Evolutionary conservation across 2,888 invertebrate species (phyloP).

Genomic region (Malthinus flaveolus): DNA sequence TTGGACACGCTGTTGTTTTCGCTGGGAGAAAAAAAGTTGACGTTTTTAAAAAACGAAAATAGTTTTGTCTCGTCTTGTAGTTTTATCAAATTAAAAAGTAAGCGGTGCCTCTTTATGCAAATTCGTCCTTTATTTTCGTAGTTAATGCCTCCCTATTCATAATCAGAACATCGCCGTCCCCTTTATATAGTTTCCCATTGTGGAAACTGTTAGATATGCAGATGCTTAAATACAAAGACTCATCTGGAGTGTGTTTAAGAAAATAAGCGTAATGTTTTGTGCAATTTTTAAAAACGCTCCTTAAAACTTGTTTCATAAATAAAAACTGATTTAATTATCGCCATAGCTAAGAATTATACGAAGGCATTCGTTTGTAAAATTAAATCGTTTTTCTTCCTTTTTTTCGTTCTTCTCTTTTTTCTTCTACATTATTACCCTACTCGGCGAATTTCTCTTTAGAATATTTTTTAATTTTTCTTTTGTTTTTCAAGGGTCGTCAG

Average conservation of each 20-base stretch:
- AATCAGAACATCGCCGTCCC: conserved; percentile 19
- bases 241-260: conserved; percentile 31
- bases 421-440: conserved; percentile 12
- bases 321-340: conserved; percentile 38
- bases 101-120: too few relatives aligned
- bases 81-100: too few relatives aligned
- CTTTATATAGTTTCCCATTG: conserved; percentile 15
- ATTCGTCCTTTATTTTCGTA: conserved; percentile 14
- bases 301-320: conserved; percentile 33
- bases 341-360: conserved; percentile 19
- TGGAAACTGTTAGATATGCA: conserved; percentile 30
- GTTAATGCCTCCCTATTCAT: conserved; percentile 21
- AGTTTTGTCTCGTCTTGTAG: too few relatives aligned
- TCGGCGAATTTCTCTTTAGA: conserved; percentile 4
- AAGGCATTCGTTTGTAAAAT: conserved; percentile 36
- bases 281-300: conserved; percentile 22
- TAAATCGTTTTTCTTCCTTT: conserved; percentile 26
- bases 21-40: too few relatives aligned
- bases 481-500: conserved; percentile 12
- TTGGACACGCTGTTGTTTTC: too few relatives aligned
- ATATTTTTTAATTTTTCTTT: conserved; percentile 13
- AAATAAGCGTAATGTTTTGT: conserved; percentile 33
- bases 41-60: too few relatives aligned
- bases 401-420: conserved; percentile 11
- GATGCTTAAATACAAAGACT: conserved; percentile 28